phyloP scores from a whole-genome alignment of 2,113 vertebrate genomes.

The Parus major region DNA sequence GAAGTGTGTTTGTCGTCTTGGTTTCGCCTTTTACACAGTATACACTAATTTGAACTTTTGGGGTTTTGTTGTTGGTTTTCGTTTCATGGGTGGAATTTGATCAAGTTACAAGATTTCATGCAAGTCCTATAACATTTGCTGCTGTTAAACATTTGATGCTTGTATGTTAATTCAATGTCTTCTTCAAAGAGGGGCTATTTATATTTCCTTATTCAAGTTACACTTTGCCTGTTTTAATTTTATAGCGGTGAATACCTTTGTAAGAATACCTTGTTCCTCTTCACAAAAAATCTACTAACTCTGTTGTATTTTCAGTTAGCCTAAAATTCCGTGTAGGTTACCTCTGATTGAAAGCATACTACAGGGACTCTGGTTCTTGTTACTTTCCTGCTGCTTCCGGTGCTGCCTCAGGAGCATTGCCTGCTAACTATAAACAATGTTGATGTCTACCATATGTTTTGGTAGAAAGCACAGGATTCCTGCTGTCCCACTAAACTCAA shows the following conservation, averaged over 20 bases:
- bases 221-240: background rate
- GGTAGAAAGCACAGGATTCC: background rate
- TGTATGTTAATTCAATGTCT: background rate
- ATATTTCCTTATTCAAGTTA: background rate
- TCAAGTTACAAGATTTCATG: background rate
- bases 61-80: background rate
- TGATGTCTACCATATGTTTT: slow-evolving; percentile 68
- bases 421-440: slow-evolving; percentile 61
- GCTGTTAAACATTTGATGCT: background rate
- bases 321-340: background rate
- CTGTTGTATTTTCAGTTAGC: background rate
- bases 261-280: background rate
- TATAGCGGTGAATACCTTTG: background rate
- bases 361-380: slow-evolving; percentile 42
- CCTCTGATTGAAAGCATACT: background rate
- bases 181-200: background rate
- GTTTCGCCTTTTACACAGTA: background rate
- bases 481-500: background rate
- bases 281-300: background rate
- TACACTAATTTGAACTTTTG: background rate
- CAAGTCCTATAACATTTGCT: background rate
- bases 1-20: background rate
- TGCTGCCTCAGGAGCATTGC: slow-evolving; percentile 63
- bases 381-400: slow-evolving; percentile 50
- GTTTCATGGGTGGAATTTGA: background rate